Evolutionary conservation across 2,888 invertebrate species (phyloP).

Genomic region (Nephrocerus scutellatus): DNA sequence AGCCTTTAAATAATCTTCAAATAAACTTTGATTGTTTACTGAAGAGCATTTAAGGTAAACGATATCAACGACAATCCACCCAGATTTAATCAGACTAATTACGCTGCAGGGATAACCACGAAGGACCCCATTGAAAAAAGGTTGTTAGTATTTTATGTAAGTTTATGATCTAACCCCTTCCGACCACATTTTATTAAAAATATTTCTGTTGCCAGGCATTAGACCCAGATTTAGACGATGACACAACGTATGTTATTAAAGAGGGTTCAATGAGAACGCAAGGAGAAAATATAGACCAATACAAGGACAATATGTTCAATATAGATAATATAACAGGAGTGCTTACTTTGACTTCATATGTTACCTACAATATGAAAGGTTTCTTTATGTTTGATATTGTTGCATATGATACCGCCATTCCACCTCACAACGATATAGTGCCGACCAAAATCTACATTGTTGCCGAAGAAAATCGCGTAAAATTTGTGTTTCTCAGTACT

Average conservation of each 20-base stretch:
- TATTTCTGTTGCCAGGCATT: conserved; percentile 50
- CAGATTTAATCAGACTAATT: conserved; percentile 47
- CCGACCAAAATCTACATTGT: conserved; percentile 55
- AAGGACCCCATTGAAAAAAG: conserved; percentile 47
- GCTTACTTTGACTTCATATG: conserved; percentile 33
- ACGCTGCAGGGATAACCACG: conserved; percentile 52
- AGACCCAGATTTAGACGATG: conserved; percentile 50
- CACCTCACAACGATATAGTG: conserved; percentile 45
- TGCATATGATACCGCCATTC: conserved; percentile 51
- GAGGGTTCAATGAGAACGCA: conserved; percentile 46
- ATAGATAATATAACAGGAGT: conserved; percentile 48
- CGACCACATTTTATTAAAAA: background rate
- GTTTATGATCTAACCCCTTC: conserved; percentile 7
- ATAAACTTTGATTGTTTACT: background rate
- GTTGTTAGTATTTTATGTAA: conserved; percentile 50
- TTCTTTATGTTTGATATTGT: conserved; percentile 54
- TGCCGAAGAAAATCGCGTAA: conserved; percentile 52
- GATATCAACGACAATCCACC: conserved; percentile 57
- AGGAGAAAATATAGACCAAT: conserved; percentile 42
- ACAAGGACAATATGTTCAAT: conserved; percentile 46
- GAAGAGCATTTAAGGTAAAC: conserved; percentile 47
- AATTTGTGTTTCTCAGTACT: conserved; percentile 27
- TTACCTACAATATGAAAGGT: conserved; percentile 40
- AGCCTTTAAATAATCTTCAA: background rate
- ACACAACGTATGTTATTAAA: conserved; percentile 48